phyloP scores from a whole-genome alignment of 2,113 vertebrate genomes.

The Guaruba guarouba region DNA sequence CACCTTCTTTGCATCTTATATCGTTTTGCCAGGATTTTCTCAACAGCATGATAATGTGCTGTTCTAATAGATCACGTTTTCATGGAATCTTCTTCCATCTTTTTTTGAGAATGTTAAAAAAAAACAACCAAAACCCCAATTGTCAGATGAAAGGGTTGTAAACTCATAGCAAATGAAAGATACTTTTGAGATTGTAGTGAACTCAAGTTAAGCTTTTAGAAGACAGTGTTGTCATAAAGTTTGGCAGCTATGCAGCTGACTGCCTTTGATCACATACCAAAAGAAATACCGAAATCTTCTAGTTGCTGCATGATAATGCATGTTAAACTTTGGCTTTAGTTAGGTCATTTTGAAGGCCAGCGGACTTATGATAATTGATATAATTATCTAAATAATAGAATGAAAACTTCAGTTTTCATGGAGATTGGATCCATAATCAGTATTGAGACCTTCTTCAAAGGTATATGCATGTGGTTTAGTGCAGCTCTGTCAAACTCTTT shows the following conservation, averaged over 20 bases:
- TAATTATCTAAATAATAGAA: neutral
- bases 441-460: neutral
- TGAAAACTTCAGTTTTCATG: neutral
- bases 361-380: neutral
- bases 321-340: neutral
- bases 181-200: neutral
- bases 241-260: neutral
- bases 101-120: neutral
- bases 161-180: neutral
- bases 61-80: neutral
- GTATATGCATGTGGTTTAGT: neutral
- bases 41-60: accelerated
- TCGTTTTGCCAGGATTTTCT: neutral
- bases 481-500: neutral
- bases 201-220: neutral
- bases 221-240: neutral
- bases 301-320: neutral
- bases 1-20: neutral
- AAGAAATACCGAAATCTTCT: neutral
- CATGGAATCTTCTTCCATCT: neutral
- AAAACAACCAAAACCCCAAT: neutral
- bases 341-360: neutral
- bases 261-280: neutral
- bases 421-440: neutral
- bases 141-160: neutral